Evolutionary conservation across 92 coral and sea anemone genomes (phyloP).

Genomic region (Phymanthus crucifer): DNA sequence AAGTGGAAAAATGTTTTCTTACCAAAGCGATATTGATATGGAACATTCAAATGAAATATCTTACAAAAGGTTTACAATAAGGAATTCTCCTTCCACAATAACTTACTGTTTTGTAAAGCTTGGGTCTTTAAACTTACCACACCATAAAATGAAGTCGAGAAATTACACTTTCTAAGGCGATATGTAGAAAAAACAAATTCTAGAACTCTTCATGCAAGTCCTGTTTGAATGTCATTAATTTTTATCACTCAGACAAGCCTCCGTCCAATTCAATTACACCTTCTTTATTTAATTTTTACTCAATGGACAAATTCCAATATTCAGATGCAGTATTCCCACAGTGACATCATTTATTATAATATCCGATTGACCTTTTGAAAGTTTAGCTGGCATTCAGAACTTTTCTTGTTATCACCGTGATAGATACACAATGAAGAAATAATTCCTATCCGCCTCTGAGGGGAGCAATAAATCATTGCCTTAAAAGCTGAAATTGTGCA

Average conservation of each 20-base stretch:
- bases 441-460: background rate
- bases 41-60: too few relatives aligned
- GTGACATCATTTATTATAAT: background rate
- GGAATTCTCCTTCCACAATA: too few relatives aligned
- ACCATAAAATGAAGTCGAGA: too few relatives aligned
- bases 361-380: constrained; percentile 9
- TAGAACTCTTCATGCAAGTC: too few relatives aligned
- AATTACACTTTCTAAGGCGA: too few relatives aligned
- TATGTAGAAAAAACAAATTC: too few relatives aligned
- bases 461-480: background rate
- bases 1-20: too few relatives aligned
- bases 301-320: background rate
- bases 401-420: background rate
- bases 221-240: background rate
- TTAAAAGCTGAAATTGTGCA: background rate
- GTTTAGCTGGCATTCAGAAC: background rate
- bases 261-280: background rate
- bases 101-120: too few relatives aligned
- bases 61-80: too few relatives aligned
- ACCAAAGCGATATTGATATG: too few relatives aligned
- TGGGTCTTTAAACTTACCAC: too few relatives aligned
- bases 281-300: background rate
- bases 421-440: background rate
- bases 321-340: background rate
- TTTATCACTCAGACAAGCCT: background rate